These are phyloP conservation scores for Megalurothrips usitatus DNA, from an alignment of 2,888 invertebrate species.

Conservation along the genomic window DNA sequence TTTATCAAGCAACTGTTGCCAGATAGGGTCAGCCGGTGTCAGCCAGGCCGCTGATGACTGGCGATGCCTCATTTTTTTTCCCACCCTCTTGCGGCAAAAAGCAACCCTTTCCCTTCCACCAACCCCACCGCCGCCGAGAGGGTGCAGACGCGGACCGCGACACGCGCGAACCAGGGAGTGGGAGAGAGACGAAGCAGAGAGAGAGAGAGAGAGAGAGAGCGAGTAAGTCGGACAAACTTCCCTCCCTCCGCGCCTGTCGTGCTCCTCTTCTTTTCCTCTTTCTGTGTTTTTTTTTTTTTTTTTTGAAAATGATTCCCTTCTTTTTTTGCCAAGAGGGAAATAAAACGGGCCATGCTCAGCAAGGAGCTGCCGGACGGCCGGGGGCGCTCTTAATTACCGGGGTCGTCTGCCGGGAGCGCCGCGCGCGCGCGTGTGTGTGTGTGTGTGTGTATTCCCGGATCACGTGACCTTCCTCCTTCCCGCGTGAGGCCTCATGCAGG, in stretches of 20 bases:
- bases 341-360: constrained; percentile 11
- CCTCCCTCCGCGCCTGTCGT: too few relatives aligned
- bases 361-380: neutral
- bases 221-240: too few relatives aligned
- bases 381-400: neutral
- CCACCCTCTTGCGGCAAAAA: neutral
- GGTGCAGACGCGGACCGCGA: neutral
- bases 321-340: neutral
- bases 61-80: neutral
- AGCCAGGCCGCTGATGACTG: neutral
- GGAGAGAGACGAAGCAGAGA: neutral
- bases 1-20: constrained; percentile 6
- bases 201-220: too few relatives aligned
- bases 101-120: neutral
- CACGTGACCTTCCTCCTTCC: neutral
- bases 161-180: neutral
- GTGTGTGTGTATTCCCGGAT: neutral
- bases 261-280: too few relatives aligned
- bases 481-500: neutral
- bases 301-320: neutral
- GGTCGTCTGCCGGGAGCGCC: too few relatives aligned
- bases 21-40: neutral
- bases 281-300: constrained; percentile 1
- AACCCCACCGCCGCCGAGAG: neutral
- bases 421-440: neutral